A percentile compares a stretch with the other conserved stretches of the same genome.
Conservation (phyloP, 2,113 vertebrate species). For the Podocnemis expansa region DNA sequence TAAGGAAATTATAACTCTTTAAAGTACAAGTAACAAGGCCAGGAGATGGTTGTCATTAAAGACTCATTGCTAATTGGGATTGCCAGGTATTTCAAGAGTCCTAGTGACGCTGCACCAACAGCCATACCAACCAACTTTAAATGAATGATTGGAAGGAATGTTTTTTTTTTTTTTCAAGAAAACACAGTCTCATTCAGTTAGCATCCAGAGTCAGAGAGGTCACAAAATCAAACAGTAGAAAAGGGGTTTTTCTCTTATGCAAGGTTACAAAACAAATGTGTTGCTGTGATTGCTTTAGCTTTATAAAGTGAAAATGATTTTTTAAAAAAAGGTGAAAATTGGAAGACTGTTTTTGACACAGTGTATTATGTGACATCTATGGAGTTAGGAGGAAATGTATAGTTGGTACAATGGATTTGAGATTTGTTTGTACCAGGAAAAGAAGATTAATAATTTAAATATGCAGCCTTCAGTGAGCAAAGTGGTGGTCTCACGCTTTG, state of each 20-base stretch:
- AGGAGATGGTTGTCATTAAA: slow-evolving; percentile 53
- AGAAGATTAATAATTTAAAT: slow-evolving; percentile 64
- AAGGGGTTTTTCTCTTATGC: background rate
- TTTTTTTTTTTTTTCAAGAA: slow-evolving; percentile 61
- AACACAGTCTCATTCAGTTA: slow-evolving; percentile 61
- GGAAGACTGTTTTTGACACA: slow-evolving; percentile 32
- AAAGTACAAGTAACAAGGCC: slow-evolving; percentile 41
- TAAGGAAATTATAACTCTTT: slow-evolving; percentile 59
- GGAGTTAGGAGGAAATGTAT: slow-evolving; percentile 18
- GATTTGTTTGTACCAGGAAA: slow-evolving; percentile 62
- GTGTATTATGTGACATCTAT: slow-evolving; percentile 40
- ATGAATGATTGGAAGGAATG: slow-evolving; percentile 32
- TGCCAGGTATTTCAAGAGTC: background rate
- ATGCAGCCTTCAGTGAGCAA: slow-evolving; percentile 49
- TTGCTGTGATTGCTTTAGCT: background rate
- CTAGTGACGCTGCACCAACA: background rate
- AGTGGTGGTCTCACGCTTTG: slow-evolving; percentile 63
- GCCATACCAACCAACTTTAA: slow-evolving; percentile 21
- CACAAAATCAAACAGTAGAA: background rate
- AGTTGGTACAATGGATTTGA: slow-evolving; percentile 52
- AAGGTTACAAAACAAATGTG: slow-evolving; percentile 41
- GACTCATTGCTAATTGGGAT: slow-evolving; percentile 54
- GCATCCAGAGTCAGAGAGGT: background rate
- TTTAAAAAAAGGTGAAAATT: slow-evolving; percentile 46
- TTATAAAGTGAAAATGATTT: slow-evolving; percentile 28